Evolutionary conservation across 2,888 invertebrate species (phyloP), one percentile per base, ranked within the genome.

Genomic region (Calliopum simillimum): DNA sequence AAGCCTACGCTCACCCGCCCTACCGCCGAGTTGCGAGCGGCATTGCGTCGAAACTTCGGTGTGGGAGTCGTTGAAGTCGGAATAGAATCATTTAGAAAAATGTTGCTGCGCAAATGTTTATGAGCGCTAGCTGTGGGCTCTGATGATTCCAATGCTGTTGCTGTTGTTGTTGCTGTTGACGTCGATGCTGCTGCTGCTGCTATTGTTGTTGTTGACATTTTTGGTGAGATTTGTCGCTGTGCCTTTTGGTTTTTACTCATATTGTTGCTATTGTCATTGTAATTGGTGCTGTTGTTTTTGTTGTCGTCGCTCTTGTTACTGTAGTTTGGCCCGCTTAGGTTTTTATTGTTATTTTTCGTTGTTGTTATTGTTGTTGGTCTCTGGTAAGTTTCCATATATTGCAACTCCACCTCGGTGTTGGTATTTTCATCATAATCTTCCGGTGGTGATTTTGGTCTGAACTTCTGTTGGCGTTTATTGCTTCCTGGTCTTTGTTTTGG

Each of bases 91-190:
- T 79, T 80, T 69, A 85, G 81, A 75, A 84, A 84, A 75, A 85
- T 81, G 73, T 82, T 85, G 78, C 86, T 85, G 76, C 81, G 82
- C 79, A 84, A 79, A 76, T 85, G 85, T 62, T 82, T 80, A 67
- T 79, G 81, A 55, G 79, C 55, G 64, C 67, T 59, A 47, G 67
- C 21, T 59, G 41, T 59, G 49, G 68, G 66, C 25, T 68, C 56
- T 33, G 70, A 33, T 58, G 41, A 51, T 70, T 72, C 71, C 56
- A 66, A 59, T 63, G 23, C 68, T 68, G 62, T 71, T 62, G 63
- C 68, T 47, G 74, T 66, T 68, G 70, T 65, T 69, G 73, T 63
- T 73, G 73, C 51, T 59, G 64, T 67, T 61, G 62, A 51, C 55
- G 21, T 70, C 70, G 55, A 13, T 47, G 53, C n/a, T 55, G 56